Conservation (phyloP, 2,888 invertebrate species). For the Lysandra bellargus region DNA sequence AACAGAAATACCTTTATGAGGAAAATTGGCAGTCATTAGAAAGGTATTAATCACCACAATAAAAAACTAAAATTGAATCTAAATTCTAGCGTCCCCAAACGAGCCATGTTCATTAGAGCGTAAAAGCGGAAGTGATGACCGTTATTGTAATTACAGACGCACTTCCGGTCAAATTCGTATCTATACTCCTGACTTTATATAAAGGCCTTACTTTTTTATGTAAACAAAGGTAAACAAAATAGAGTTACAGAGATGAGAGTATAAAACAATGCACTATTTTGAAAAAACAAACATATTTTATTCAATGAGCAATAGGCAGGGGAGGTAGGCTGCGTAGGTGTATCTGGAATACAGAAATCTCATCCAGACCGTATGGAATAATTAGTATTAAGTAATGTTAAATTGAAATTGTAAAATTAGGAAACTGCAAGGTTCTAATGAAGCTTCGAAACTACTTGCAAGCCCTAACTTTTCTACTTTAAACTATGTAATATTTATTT, state of each 20-base stretch:
- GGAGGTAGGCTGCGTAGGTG: too few species aligned
- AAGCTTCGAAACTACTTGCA: too few species aligned
- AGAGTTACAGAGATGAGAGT: neutral
- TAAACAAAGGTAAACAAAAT: neutral
- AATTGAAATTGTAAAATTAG: too few species aligned
- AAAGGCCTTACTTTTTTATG: neutral
- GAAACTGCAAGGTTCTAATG: too few species aligned
- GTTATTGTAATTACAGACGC: constrained; percentile 34
- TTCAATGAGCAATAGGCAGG: too few species aligned
- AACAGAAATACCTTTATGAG: neutral
- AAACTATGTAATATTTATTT: too few species aligned
- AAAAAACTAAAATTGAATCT: constrained; percentile 23
- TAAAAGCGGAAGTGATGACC: constrained; percentile 39
- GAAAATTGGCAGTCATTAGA: constrained; percentile 26
- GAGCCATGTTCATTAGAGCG: constrained; percentile 34
- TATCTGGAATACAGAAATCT: too few species aligned
- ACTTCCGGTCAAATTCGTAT: constrained; percentile 29
- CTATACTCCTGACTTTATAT: neutral
- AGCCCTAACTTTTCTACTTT: neutral
- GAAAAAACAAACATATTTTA: too few species aligned
- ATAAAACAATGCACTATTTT: too few species aligned
- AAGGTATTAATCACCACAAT: constrained; percentile 18
- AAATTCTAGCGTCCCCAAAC: constrained; percentile 25
- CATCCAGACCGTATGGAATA: too few species aligned
- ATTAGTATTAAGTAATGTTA: too few species aligned